A percentile compares a stretch with the other conserved stretches of the same genome.
Conservation (phyloP, 2,797 vertebrate genomes). For the Falco peregrinus region DNA sequence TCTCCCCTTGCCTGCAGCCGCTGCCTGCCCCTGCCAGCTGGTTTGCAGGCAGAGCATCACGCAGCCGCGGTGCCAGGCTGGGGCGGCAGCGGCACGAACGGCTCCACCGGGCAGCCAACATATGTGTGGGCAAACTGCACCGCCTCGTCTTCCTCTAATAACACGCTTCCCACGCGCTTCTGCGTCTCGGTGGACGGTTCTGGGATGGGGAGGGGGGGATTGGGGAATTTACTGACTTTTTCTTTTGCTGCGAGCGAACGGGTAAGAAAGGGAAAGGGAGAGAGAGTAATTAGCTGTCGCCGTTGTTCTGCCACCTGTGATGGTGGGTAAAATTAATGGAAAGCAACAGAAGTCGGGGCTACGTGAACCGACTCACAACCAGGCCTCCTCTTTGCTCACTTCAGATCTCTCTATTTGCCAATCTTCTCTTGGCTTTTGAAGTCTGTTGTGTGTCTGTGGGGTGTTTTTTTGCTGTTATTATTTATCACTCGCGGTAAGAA, state of each 20-base stretch:
- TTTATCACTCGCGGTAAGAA: constrained; percentile 64
- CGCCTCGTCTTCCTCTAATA: not conserved
- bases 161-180: accelerated
- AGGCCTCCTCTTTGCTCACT: constrained; percentile 40
- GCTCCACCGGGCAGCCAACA: not conserved
- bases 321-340: constrained; percentile 47
- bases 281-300: constrained; percentile 63
- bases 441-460: constrained; percentile 65
- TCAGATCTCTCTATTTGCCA: constrained; percentile 68
- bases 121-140: not conserved
- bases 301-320: constrained; percentile 43
- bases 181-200: not conserved
- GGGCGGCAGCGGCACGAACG: not conserved
- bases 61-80: not conserved
- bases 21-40: not conserved
- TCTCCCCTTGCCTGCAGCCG: not conserved
- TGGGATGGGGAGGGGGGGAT: not conserved
- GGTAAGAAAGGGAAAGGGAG: not conserved
- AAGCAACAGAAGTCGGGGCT: constrained; percentile 53
- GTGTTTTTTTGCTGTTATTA: constrained; percentile 56
- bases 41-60: not conserved
- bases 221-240: not conserved
- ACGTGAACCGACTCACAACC: constrained; percentile 68
- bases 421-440: constrained; percentile 60
- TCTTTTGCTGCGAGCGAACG: not conserved